These are phyloP conservation scores for Vanessa cardui DNA, from an alignment of 2,888 invertebrate species.

Conservation along the genomic window DNA sequence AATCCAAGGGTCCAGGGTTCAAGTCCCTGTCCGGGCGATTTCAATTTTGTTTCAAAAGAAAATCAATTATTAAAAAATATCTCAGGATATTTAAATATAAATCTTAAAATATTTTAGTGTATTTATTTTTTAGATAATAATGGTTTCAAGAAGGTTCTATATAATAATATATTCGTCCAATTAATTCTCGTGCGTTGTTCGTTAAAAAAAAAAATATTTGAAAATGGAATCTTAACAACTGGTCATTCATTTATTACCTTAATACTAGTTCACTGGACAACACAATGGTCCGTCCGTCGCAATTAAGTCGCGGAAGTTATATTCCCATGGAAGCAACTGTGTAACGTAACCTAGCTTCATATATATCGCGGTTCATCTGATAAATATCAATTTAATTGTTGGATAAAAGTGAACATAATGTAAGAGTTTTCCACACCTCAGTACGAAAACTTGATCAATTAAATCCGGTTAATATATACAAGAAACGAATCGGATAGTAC, in stretches of 20 bases:
- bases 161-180: neutral
- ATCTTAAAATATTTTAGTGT: no score
- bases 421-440: neutral
- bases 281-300: neutral
- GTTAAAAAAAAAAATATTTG: neutral
- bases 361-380: neutral
- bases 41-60: neutral
- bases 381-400: neutral
- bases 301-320: constrained; percentile 9
- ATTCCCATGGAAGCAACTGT: constrained; percentile 8
- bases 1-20: constrained; percentile 91
- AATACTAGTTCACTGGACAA: neutral
- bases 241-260: neutral
- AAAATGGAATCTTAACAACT: neutral
- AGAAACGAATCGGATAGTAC: no score
- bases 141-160: no score
- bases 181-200: no score
- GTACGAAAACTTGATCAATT: no score
- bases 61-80: neutral
- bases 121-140: no score
- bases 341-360: neutral
- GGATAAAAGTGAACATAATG: neutral
- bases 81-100: no score
- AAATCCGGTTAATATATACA: no score
- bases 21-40: constrained; percentile 88